Evolutionary conservation across 2,113 vertebrate species (phyloP), one percentile per base, ranked within the genome.

Genomic region (Ochotona curzoniae): DNA sequence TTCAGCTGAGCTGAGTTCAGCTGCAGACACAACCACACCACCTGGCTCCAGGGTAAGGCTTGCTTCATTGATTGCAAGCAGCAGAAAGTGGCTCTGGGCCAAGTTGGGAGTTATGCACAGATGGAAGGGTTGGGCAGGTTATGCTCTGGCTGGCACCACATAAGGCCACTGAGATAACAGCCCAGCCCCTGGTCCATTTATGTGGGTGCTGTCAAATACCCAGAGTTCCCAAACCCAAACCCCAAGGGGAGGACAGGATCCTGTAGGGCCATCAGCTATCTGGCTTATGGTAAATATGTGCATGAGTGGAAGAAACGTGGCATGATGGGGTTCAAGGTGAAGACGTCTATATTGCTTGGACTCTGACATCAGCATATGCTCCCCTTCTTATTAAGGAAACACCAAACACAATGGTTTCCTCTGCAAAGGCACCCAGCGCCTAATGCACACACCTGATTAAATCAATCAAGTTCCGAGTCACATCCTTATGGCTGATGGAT

Each of bases 381-480:
- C 47, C 21, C 81, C 47, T 63, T 75, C 75, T 88, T 57, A 74
- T 64, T 64, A 54, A 12, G 14, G 69, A 25, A 75, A n/a, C 57
- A 51, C 25, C 54, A 93, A 71, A 64, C 20, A 13, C 38, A 75
- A 81, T 32, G 61, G 25, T 75, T 44, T 26, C 7, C 6, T 57
- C 70, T 85, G 85, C 44, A 60, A 88, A 79, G 57, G 18, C 61
- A 47, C 26, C 23, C 25, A 35, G 32, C 61, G 23, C 30, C 2
- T 89, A n/a, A 89, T 73, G 70, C 38, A 71, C 81, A 66, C 32
- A n/a, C 64, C n/a, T 32, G 26, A 69, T 90, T 78, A 83, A 83
- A 74, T 78, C 64, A 61, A 14, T 87, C 32, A 8, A 47, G 18
- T 51, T 47, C 18, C 1, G 26, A 74, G 64, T 74, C 75, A 8